phyloP scores from a whole-genome alignment of 2,888 invertebrate genomes.

The Hirudinaria manillensis region DNA sequence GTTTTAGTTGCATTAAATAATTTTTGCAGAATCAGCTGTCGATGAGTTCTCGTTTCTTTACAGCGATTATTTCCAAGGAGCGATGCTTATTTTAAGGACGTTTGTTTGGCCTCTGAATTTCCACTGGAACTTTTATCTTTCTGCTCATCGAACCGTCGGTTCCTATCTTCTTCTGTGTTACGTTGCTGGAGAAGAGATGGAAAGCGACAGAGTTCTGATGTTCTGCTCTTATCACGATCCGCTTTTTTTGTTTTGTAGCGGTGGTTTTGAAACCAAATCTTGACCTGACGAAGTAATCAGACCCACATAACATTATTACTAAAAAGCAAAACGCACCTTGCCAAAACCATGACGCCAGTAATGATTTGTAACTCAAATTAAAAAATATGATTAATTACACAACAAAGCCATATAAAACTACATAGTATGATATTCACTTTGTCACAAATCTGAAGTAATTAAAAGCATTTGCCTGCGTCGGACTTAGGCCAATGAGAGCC shows the following conservation, averaged over 20 bases:
- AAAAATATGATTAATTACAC: too few relatives aligned
- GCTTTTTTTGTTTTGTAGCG: slow-evolving; percentile 37
- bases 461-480: slow-evolving; percentile 17
- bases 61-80: too few relatives aligned
- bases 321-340: neutral
- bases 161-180: neutral
- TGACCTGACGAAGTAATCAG: slow-evolving; percentile 18
- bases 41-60: too few relatives aligned
- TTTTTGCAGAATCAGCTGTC: too few relatives aligned
- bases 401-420: neutral
- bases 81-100: too few relatives aligned
- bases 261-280: slow-evolving; percentile 36
- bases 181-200: neutral
- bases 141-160: too few relatives aligned
- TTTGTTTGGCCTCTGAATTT: too few relatives aligned
- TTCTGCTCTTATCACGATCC: slow-evolving; percentile 34
- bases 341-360: too few relatives aligned
- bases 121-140: too few relatives aligned
- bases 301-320: neutral
- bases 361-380: too few relatives aligned
- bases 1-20: too few relatives aligned
- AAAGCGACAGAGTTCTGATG: neutral
- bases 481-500: slow-evolving; percentile 23
- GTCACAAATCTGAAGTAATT: neutral
- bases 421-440: neutral